Evolutionary conservation across 2,888 invertebrate genomes (phyloP), one percentile per base, ranked within the genome.

Genomic region (Cephonodes hylas): DNA sequence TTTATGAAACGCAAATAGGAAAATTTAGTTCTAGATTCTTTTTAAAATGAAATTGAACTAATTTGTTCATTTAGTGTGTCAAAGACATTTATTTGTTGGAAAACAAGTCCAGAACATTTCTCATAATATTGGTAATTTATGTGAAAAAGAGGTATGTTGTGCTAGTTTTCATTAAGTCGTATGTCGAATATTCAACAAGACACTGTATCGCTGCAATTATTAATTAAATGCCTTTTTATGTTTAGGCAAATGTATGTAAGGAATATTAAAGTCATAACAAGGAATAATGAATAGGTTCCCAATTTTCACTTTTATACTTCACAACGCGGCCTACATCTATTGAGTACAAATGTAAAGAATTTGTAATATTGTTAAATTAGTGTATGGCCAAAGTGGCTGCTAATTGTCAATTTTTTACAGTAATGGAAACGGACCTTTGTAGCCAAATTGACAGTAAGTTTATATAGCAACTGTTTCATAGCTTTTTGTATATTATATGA

Each of bases 401-500:
- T 25, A n/a, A 45, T 48, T 15, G 1, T 46, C 0, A 18, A 25
- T 53, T 34, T 38, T 38, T 57, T 22, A 38, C 38, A 6, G 56
- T 38, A 18, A 10, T 18, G 15, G 25, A 38, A 1, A 15, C 20
- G 42, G 23, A 38, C 34, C 22, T 10, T 59, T 59, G 46, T 48
- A 23, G 59, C 46, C 38, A 13, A 48, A 25, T 15, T 20, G 8
- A 31, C 31, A 25, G n/a, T 45, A 31, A 60, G 60, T 60, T 22
- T 23, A 34, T 23, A 56, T 61, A 53, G 42, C 22, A 27, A 56
- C 53, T 72, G 71, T 68, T 67, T 63, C 63, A 74, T 78, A 80
- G 76, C 66, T 70, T 84, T 83, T 85, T 85, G 81, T 84, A 83
- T 84, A 81, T 75, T 80, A 64, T 45, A 61, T 45, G 13, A 60